Base-by-base conservation (phyloP, 2,113 vertebrate species). In the Theropithecus gelada region DNA sequence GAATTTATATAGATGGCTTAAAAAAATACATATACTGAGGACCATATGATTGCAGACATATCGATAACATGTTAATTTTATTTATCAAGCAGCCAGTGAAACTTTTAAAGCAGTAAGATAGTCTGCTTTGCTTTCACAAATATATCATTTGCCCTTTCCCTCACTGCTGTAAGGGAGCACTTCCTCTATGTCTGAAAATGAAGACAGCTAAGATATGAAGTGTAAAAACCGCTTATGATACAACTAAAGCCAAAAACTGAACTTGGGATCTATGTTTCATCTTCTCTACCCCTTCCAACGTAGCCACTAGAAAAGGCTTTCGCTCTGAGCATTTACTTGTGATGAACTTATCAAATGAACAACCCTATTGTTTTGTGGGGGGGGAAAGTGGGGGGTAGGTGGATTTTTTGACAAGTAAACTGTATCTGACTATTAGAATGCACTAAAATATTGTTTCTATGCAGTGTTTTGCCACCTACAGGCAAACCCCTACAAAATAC, bases 81-180 rank as follows among this genome's bases (percentile, higher is more conserved):
- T 57, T 92, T 38, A 93, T 52, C 48, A 79, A 93, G 73, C 55
- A 93, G 87, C 59, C 52, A 64, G 27, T 50, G 57, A 79, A 76
- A 87, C 50, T 87, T 92, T 55, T 59, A 85, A 93, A 84, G 72
- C 61, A 80, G 48, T 48, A 64, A 85, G 52, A 68, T 35, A 73
- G 7, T 83, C 88, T 73, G 13, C 82, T 97, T 55, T 80, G 68
- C 86, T 90, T 96, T 97, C 96, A 92, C 30, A 68, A 81, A 96
- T 90, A 52, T 14, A 35, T 76, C 57, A 80, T 72, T 84, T 92
- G 84, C 61, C 87, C 92, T 90, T 79, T 93, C 57, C 27, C 23
- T 94, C 8, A 20, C 55, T 72, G 92, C 68, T 38, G 14, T 89
- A 84, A 66, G 16, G n/a, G 83, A 80, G 87, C 12, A 85, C 88